Percentiles rank a stretch among this genome's conserved stretches.
These are phyloP conservation scores for Agonum fuliginosum DNA, from an alignment of 2,888 invertebrate species.

Conservation along the genomic window DNA sequence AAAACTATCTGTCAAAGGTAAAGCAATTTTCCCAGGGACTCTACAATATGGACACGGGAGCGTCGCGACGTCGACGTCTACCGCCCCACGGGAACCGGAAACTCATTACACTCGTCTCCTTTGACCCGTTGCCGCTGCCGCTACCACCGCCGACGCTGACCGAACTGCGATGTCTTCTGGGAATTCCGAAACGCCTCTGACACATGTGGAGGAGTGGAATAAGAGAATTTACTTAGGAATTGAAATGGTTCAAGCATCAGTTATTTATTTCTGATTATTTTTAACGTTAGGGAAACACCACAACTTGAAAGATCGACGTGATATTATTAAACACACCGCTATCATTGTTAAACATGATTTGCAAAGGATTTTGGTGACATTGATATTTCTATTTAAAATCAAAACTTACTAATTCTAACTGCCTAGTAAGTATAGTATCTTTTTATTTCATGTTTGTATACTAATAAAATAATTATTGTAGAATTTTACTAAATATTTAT, in stretches of 20 bases:
- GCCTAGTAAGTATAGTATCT: no score
- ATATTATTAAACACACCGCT: no score
- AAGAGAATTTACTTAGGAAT: not conserved
- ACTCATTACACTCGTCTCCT: constrained; percentile 72
- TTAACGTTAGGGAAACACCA: no score
- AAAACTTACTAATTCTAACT: no score
- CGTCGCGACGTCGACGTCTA: constrained; percentile 51
- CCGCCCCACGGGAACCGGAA: constrained; percentile 70
- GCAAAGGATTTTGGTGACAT: no score
- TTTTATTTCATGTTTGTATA: no score
- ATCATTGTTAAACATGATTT: no score
- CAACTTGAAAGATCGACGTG: no score
- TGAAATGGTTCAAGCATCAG: not conserved
- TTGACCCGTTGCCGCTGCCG: constrained; percentile 68
- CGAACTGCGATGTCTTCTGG: constrained; percentile 27
- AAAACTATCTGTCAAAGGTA: constrained; percentile 59
- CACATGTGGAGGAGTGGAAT: not conserved
- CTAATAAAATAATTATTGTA: no score
- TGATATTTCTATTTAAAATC: no score
- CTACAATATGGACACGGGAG: constrained; percentile 68
- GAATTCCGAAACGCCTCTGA: not conserved
- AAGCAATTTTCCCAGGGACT: constrained; percentile 55
- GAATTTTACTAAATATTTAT: no score
- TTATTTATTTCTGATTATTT: no score
- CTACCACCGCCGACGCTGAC: constrained; percentile 65